These are phyloP conservation scores for Sinocyclocheilus grahami DNA, from an alignment of 2,113 vertebrate genomes.

Conservation along the genomic window DNA sequence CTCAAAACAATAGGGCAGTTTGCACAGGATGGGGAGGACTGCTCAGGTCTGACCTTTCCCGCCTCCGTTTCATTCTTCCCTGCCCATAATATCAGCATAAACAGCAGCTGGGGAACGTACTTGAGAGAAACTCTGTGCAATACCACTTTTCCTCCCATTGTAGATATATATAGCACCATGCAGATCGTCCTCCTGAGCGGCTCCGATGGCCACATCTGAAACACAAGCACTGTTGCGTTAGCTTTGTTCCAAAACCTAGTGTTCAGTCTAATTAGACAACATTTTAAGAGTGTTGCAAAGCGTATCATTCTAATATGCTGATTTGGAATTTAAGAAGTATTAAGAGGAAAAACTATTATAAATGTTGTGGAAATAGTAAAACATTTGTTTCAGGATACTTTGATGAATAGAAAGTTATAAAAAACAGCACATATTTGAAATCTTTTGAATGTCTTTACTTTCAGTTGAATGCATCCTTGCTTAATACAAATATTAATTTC, in stretches of 20 bases:
- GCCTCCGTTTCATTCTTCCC: not conserved
- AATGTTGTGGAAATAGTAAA: too few relatives aligned
- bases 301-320: not conserved
- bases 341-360: too few relatives aligned
- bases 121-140: conserved; percentile 79
- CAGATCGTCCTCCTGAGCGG: conserved; percentile 84
- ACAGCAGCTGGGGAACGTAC: conserved; percentile 61
- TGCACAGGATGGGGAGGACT: conserved; percentile 39
- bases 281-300: not conserved
- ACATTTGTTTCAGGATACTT: too few relatives aligned
- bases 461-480: not conserved
- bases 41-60: conserved; percentile 26
- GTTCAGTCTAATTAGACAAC: not conserved
- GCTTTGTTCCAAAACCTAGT: not conserved
- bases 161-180: conserved; percentile 86
- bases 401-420: not conserved
- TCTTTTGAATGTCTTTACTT: not conserved
- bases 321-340: not conserved
- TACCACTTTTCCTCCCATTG: conserved; percentile 82
- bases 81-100: conserved; percentile 3
- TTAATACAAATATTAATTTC: not conserved
- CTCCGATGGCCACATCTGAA: conserved; percentile 86
- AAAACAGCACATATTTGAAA: not conserved
- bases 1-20: conserved; percentile 26
- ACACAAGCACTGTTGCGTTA: conserved; percentile 38